Base-by-base conservation (phyloP, 2,113 vertebrate genomes). In the Caloenas nicobarica region DNA sequence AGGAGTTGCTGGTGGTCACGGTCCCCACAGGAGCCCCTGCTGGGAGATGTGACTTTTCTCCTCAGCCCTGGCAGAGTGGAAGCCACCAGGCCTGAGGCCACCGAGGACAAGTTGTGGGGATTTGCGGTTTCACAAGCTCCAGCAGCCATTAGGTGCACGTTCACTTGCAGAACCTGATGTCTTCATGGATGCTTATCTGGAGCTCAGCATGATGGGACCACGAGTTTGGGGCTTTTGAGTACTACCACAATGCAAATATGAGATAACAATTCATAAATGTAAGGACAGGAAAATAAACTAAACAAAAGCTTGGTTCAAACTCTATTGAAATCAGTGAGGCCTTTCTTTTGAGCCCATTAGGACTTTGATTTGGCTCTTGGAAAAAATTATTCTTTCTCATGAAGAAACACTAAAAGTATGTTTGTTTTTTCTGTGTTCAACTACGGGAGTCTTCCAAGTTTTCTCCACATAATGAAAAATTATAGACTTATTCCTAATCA, bases 101-200 rank as follows among this genome's bases (percentile, higher is more conserved):
- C 18, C 0, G 13, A 38, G 36, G 13, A 19, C 2, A 14, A 14
- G 24, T 31, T 2, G 1, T 33, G 21, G n/a, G 54, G 7, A 36
- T 76, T 44, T 80, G 58, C 15, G 0, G 0, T 46, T 76, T n/a
- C 60, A 21, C 54, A 70, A 23, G 19, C n/a, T 86, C 19, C 88
- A 64, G n/a, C 56, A 66, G 12, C 25, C 48, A 16, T 8, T 22
- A 29, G 36, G 19, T 62, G 11, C 26, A 28, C 7, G 2, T n/a
- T 65, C 13, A 33, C 34, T 56, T 33, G 34, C 16, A 70, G 78
- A 90, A 38, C 33, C 3, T 56, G 31, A 31, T 51, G 21, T 70
- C 56, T 91, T 71, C 33, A 7, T 19, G 53, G 14, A 11, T 60
- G 13, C 18, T 72, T 65, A 16, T 33, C 69, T 81, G 64, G 34